Conservation (phyloP, 2,113 vertebrate species). For the Ariopsis seemanni region DNA sequence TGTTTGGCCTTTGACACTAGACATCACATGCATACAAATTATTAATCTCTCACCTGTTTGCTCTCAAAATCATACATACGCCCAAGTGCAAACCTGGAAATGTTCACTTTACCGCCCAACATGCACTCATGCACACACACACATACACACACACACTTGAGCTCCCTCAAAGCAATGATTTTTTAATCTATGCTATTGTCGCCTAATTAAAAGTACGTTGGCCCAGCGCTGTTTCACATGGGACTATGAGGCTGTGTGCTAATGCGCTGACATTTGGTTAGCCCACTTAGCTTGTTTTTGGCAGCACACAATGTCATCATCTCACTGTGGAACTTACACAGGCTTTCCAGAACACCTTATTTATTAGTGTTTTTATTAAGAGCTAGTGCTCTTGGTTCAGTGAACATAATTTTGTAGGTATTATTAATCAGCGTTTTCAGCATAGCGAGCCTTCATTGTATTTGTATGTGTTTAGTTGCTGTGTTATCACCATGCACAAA, state of each 20-base stretch:
- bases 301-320: conserved; percentile 13
- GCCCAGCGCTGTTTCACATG: conserved; percentile 2
- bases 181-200: conserved; percentile 6
- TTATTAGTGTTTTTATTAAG: background rate
- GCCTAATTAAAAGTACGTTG: conserved; percentile 27
- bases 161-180: background rate
- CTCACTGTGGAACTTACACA: background rate
- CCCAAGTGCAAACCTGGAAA: background rate
- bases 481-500: conserved; percentile 41
- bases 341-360: background rate
- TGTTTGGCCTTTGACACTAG: conserved; percentile 23
- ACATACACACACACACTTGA: background rate
- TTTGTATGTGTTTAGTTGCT: conserved; percentile 8
- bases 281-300: conserved; percentile 12
- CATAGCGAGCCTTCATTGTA: background rate
- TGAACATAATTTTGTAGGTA: background rate
- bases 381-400: background rate
- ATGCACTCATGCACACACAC: conserved; percentile 36
- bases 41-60: background rate
- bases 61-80: conserved; percentile 6
- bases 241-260: conserved; percentile 1
- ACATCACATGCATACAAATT: conserved; percentile 21
- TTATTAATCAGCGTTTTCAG: conserved; percentile 24
- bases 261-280: conserved; percentile 24
- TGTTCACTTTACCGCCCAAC: background rate